Evolutionary conservation across 2,113 vertebrate species (phyloP), one percentile per base, ranked within the genome.

Genomic region (Barnardius zonarius): DNA sequence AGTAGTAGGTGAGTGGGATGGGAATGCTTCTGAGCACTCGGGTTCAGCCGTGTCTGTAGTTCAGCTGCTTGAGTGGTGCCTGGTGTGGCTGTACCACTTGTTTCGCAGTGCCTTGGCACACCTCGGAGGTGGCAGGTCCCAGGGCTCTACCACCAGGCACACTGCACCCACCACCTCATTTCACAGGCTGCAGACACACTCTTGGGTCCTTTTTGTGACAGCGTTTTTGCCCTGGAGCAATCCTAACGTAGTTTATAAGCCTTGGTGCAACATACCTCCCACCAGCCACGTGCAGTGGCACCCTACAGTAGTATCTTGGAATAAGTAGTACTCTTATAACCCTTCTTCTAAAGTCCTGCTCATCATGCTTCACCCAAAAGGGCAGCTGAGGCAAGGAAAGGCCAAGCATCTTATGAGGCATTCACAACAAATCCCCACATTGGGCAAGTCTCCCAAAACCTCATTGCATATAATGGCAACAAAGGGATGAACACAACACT

Each of bases 1-100:
- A n/a, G 3, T 5, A 66, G 37, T 0, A 31, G 74, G 19, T n/a
- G n/a, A 37, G 43, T 0, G 0, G 31, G n/a, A n/a, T 31, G 41
- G 87, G 67, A 39, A 35, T 22, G 35, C 23, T 16, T 48, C 43
- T 28, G 66, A 57, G 66, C n/a, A 10, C 70, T 19, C 6, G 11
- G 67, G 22, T 19, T 62, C 15, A 64, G 83, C 46, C 0, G 0
- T 17, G 17, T 3, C 54, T 64, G 33, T 6, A 9, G n/a, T 33
- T 3, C 18, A 43, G 28, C 46, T 86, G 49, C 13, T 77, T 2
- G 7, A 18, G 25, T 3, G 0, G 25, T 73, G 23, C n/a, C 49
- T 28, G 25, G 33, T 25, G 44, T 1, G 3, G 27, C 51, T 11
- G 11, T 13, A 30, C 16, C 22, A 1, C 24, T 0, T 4, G 19